phyloP scores from a whole-genome alignment of 2,888 invertebrate species.

The Temnothorax rugatulus region DNA sequence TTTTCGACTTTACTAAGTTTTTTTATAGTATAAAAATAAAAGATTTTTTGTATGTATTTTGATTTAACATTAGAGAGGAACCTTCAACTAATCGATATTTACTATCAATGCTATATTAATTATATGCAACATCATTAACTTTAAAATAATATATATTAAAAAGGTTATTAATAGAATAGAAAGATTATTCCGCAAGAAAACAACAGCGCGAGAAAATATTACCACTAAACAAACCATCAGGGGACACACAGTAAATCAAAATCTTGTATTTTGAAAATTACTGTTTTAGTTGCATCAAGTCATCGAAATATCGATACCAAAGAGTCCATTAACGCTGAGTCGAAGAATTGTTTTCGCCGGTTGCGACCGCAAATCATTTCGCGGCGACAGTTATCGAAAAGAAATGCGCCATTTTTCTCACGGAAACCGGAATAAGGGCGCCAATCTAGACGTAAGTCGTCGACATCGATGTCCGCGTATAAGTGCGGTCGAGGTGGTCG shows the following conservation, averaged over 20 bases:
- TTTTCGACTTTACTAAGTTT: background rate
- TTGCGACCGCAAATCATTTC: conserved; percentile 20
- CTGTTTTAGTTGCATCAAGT: background rate
- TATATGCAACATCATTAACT: background rate
- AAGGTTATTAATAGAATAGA: background rate
- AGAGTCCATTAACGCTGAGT: conserved; percentile 8
- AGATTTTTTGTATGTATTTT: background rate
- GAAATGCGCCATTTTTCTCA: conserved; percentile 28
- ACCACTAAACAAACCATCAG: background rate
- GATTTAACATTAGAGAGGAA: background rate
- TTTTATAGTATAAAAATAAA: background rate
- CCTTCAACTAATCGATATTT: background rate
- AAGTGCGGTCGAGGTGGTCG: conserved; percentile 18
- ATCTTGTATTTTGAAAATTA: background rate
- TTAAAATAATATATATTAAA: background rate
- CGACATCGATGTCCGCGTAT: conserved; percentile 15
- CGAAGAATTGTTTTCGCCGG: conserved; percentile 1
- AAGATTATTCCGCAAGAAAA: background rate
- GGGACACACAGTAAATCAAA: background rate
- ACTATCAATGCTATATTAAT: background rate
- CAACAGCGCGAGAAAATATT: background rate
- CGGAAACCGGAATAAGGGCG: conserved; percentile 20
- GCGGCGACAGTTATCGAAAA: conserved; percentile 44
- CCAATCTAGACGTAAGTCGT: conserved; percentile 30
- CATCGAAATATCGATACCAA: conserved; percentile 10